Evolutionary conservation across 2,888 invertebrate genomes (phyloP).

Genomic region (Microchrysa polita): DNA sequence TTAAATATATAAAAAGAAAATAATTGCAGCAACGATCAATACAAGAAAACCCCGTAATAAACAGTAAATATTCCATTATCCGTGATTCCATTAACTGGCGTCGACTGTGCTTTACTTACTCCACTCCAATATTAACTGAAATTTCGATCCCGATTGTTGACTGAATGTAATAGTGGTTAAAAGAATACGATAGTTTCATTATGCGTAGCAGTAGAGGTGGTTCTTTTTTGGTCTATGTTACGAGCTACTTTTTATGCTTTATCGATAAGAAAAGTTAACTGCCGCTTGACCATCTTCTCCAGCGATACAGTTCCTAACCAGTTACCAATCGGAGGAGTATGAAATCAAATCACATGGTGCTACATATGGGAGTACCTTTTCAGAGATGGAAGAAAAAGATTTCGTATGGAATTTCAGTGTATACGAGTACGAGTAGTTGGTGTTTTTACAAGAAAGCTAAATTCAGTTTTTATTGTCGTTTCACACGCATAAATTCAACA

Average conservation of each 20-base stretch:
- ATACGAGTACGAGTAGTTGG: too few relatives aligned
- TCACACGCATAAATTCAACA: conserved; percentile 49
- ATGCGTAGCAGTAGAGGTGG: too few relatives aligned
- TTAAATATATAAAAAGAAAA: too few relatives aligned
- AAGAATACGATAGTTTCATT: neutral
- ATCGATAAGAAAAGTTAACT: conserved; percentile 24
- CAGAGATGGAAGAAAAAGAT: conserved; percentile 27
- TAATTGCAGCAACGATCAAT: too few relatives aligned
- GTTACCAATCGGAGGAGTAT: conserved; percentile 4
- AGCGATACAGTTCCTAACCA: neutral
- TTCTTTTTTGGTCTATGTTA: neutral
- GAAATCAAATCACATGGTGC: too few relatives aligned
- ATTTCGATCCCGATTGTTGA: too few relatives aligned
- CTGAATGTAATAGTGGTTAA: conserved; percentile 4
- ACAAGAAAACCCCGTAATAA: too few relatives aligned
- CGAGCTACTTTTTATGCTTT: conserved; percentile 31
- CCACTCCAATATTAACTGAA: too few relatives aligned
- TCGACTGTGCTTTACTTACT: too few relatives aligned
- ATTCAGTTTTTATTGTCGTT: conserved; percentile 39
- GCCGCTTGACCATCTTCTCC: neutral
- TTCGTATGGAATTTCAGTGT: conserved; percentile 30
- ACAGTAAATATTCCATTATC: too few relatives aligned
- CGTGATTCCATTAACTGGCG: too few relatives aligned
- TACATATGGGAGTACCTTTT: conserved; percentile 19
- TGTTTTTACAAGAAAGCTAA: conserved; percentile 6